Evolutionary conservation across 2,797 vertebrate genomes (phyloP).

Genomic region (Pachyuromys duprasi): DNA sequence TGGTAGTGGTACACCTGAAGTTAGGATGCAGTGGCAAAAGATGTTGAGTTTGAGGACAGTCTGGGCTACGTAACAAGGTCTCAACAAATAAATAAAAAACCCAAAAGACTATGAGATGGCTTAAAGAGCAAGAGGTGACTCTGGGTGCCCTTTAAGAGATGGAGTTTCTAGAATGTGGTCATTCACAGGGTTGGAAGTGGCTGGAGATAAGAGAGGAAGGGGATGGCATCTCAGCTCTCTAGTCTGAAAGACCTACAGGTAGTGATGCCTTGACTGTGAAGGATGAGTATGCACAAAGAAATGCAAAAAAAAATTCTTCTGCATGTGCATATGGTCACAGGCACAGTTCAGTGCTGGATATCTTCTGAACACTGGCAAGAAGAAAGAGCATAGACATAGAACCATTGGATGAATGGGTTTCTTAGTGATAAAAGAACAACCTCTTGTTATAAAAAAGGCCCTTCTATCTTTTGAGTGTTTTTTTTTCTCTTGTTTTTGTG

Average conservation of each 20-base stretch:
- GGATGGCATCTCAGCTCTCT: not conserved
- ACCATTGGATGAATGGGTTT: not conserved
- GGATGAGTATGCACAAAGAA: not conserved
- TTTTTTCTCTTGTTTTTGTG: not conserved
- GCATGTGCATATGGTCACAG: not conserved
- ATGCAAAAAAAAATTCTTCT: not conserved
- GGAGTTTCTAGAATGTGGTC: not conserved
- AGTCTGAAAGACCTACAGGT: too few species aligned
- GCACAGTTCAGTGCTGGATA: not conserved
- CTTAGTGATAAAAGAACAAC: not conserved
- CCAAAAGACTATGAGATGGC: not conserved
- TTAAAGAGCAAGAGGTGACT: not conserved
- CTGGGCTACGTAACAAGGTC: not conserved
- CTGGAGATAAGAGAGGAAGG: not conserved
- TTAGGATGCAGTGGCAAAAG: not conserved
- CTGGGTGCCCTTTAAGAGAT: not conserved
- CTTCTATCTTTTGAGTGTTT: not conserved
- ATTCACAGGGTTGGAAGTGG: not conserved
- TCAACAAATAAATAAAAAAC: not conserved
- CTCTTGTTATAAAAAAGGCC: not conserved
- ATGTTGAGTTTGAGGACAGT: not conserved
- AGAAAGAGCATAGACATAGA: not conserved
- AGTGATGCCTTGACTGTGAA: not conserved
- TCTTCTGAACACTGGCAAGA: not conserved
- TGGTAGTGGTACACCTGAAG: too few species aligned